A percentile compares a stretch with the other conserved stretches of the same genome.
Evolutionary conservation across 1,140 invertebrate genomes (phyloP).

Genomic region (Brachionus plicatilis): DNA sequence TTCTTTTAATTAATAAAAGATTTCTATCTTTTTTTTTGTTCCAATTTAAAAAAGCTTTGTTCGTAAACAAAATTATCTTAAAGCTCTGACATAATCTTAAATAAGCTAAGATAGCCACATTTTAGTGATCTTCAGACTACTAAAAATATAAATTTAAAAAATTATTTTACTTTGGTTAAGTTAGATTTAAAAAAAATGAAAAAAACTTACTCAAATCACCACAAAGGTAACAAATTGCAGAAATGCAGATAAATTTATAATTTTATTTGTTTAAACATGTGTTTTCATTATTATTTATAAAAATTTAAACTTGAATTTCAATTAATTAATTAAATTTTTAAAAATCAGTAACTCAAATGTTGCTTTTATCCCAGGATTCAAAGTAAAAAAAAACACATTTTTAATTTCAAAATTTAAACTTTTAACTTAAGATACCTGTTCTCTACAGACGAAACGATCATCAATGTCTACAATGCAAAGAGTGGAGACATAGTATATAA

Average conservation of each 20-base stretch:
- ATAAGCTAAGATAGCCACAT: no score
- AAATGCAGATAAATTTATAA: background rate
- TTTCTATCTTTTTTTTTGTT: no score
- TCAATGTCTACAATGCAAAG: conserved; percentile 1
- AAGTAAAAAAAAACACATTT: background rate
- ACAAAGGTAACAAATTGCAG: background rate
- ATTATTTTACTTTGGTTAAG: background rate
- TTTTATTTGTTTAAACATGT: background rate
- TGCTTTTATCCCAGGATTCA: conserved; percentile 18
- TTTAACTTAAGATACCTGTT: background rate
- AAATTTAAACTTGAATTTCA: background rate
- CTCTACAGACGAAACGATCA: background rate
- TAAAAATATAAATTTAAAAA: no score
- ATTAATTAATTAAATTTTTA: background rate
- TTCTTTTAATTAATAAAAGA: no score
- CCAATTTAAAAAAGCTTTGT: no score
- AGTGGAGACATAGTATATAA: conserved; percentile 16
- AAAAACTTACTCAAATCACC: background rate
- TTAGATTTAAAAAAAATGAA: background rate
- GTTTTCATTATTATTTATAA: background rate
- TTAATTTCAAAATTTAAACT: background rate
- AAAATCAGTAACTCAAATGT: background rate
- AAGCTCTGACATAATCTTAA: no score
- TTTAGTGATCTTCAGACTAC: no score
- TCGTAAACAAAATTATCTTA: no score